phyloP scores from a whole-genome alignment of 2,797 vertebrate species.

The Caiman crocodilus region DNA sequence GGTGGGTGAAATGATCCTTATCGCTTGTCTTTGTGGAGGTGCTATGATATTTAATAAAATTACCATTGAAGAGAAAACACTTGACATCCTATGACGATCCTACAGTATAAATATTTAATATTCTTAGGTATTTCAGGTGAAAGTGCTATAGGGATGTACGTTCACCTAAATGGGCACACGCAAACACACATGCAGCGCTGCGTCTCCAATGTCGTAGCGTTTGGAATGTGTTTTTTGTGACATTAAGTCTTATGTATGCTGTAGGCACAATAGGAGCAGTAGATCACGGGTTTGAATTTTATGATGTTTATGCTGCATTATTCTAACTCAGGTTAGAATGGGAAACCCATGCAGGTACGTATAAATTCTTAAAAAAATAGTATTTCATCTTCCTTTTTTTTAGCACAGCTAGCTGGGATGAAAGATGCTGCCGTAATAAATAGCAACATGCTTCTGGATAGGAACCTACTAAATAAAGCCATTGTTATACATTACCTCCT shows the following conservation, averaged over 20 bases:
- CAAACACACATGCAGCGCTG: not conserved
- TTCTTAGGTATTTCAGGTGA: not conserved
- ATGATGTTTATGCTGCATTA: not conserved
- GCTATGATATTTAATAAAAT: not conserved
- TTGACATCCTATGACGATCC: not conserved
- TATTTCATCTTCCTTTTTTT: not conserved
- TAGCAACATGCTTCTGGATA: not conserved
- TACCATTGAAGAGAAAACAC: constrained; percentile 9
- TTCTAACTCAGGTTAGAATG: not conserved
- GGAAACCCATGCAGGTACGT: not conserved
- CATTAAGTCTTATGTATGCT: accelerated
- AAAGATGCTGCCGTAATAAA: not conserved
- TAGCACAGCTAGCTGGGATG: accelerated
- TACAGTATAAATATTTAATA: not conserved
- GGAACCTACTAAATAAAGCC: not conserved
- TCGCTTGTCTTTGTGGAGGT: not conserved
- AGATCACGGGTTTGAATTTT: not conserved
- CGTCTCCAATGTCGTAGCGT: not conserved
- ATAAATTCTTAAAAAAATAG: not conserved
- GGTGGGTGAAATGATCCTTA: not conserved
- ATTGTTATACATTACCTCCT: not conserved
- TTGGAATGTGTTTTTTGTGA: not conserved
- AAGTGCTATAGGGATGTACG: not conserved
- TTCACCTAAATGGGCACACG: accelerated
- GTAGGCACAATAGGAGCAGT: not conserved